These are phyloP conservation scores for Brachionus rubens DNA, from an alignment of 1,140 invertebrate genomes.

Conservation along the genomic window DNA sequence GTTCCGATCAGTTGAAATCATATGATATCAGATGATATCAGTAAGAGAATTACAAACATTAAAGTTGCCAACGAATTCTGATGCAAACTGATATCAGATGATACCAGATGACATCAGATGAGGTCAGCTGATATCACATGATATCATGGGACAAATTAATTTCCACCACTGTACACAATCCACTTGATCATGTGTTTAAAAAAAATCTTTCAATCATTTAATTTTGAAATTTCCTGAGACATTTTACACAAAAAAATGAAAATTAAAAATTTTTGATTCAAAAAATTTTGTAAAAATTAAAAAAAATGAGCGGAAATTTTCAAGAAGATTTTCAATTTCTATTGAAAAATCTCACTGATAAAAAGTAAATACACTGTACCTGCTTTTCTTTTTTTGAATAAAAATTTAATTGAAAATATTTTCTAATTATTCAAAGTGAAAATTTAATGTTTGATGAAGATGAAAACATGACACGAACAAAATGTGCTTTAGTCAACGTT, in stretches of 20 bases:
- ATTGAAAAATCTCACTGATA: conserved; percentile 39
- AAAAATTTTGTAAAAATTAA: background rate
- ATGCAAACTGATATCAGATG: no score
- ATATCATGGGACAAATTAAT: no score
- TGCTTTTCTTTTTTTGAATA: background rate
- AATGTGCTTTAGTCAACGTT: conserved; percentile 18
- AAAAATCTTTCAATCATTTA: no score
- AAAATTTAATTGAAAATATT: background rate
- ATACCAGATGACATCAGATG: no score
- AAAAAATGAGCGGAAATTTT: conserved; percentile 42
- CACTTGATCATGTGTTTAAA: no score
- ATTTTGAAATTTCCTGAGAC: background rate
- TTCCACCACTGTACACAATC: no score
- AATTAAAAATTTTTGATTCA: background rate
- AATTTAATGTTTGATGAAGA: background rate
- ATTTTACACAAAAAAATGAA: background rate
- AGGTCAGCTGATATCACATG: no score
- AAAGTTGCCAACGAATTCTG: no score
- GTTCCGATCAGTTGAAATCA: no score
- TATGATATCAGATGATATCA: no score
- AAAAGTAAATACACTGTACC: no score
- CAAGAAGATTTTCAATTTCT: conserved; percentile 46
- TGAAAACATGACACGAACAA: conserved; percentile 6
- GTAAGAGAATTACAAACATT: no score
- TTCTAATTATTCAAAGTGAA: background rate